phyloP scores from a whole-genome alignment of 2,888 invertebrate species.

The Tortricodes alternella region DNA sequence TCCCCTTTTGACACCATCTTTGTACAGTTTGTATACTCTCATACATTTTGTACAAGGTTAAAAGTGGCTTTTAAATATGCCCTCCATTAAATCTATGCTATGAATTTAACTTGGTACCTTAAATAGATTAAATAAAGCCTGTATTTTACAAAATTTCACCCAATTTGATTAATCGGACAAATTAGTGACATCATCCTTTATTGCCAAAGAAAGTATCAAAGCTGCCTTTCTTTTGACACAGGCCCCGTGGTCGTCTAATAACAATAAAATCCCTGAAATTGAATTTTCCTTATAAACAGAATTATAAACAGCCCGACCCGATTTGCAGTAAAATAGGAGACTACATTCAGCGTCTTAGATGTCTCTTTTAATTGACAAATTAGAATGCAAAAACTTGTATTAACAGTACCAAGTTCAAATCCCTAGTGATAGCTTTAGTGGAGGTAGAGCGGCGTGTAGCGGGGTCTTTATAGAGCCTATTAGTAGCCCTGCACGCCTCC shows the following conservation, averaged over 20 bases:
- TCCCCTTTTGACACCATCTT: not conserved
- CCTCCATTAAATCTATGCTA: not conserved
- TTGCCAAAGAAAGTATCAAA: too few relatives aligned
- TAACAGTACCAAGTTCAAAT: not conserved
- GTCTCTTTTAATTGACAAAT: not conserved
- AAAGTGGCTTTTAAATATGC: not conserved
- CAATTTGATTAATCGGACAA: too few relatives aligned
- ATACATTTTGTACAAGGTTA: not conserved
- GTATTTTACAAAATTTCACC: too few relatives aligned
- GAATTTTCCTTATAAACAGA: too few relatives aligned
- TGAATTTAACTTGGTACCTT: not conserved
- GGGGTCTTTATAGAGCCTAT: conserved; percentile 55
- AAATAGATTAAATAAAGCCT: too few relatives aligned
- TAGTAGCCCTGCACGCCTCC: conserved; percentile 78
- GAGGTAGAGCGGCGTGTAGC: conserved; percentile 9
- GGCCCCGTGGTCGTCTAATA: too few relatives aligned
- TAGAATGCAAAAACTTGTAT: not conserved
- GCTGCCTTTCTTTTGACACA: too few relatives aligned
- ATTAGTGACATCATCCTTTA: too few relatives aligned
- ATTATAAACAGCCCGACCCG: too few relatives aligned
- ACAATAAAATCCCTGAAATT: too few relatives aligned
- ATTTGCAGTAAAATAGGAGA: too few relatives aligned
- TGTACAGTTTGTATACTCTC: not conserved
- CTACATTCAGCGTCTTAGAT: too few relatives aligned
- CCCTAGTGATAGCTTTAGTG: not conserved